Evolutionary conservation across 2,888 invertebrate species (phyloP).

Genomic region (Macrophya annulata): DNA sequence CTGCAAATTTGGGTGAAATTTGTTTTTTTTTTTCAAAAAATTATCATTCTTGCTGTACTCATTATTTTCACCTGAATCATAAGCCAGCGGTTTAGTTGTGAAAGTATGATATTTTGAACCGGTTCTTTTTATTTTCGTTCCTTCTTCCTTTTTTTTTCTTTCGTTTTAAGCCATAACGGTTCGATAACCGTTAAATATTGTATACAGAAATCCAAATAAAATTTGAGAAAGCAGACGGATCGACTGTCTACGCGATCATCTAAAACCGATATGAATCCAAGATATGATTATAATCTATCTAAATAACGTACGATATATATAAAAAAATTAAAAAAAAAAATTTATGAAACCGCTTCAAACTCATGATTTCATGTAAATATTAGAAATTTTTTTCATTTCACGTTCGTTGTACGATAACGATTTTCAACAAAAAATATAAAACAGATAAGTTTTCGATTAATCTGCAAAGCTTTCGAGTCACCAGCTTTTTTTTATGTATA

Average conservation of each 20-base stretch:
- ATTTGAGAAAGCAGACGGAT: not conserved
- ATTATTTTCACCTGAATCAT: not conserved
- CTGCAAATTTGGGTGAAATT: not conserved
- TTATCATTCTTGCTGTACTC: conserved; percentile 6
- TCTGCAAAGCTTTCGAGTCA: not conserved
- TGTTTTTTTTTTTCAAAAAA: not conserved
- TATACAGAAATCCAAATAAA: not conserved
- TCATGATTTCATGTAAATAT: not conserved
- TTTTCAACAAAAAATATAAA: not conserved
- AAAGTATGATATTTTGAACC: conserved; percentile 22
- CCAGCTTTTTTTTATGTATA: not conserved
- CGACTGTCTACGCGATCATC: not conserved
- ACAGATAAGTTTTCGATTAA: not conserved
- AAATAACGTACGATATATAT: too few species aligned
- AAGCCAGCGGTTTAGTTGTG: not conserved
- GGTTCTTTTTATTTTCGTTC: not conserved
- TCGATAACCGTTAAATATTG: conserved; percentile 20
- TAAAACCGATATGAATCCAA: too few species aligned
- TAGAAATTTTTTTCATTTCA: not conserved
- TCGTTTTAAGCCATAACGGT: conserved; percentile 1
- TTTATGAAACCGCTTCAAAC: not conserved
- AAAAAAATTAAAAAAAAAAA: too few species aligned
- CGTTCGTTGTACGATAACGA: not conserved
- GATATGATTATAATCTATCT: too few species aligned
- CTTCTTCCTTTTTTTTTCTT: not conserved